Base-by-base conservation (phyloP, 2,888 invertebrate genomes). In the Athrips mouffetella region DNA sequence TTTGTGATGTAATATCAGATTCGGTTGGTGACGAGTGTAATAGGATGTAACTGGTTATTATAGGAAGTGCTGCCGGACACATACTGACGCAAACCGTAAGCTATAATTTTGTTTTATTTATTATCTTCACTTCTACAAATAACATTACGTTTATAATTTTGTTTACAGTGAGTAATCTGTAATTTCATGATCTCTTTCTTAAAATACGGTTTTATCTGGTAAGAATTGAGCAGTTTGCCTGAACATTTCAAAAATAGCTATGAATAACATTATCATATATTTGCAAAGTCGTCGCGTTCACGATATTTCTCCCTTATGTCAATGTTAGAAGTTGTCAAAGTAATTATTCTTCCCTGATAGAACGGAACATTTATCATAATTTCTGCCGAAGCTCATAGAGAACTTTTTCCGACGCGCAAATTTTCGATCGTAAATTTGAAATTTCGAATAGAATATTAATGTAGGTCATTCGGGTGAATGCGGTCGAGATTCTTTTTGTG, bases 281-380 rank as follows among this genome's bases (percentile, higher is more conserved):
- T 49, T 40, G 23, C 21, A 11, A 25, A 33, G 40, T 40, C 33
- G 33, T 23, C 39, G 42, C 45, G 8, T n/a, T 35, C 27, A 15
- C 46, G 20, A 46, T 30, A 45, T 35, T 42, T 33, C 20, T 40
- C 39, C 30, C 39, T 30, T 33, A 45, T 40, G 45, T 45, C 39
- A 46, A 46, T 40, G 27, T 27, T 8, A 39, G 10, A 45, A 30
- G 29, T 46, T 27, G 7, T 15, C 25, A 20, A 49, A 49, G 49
- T 50, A 46, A 50, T 50, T 42, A 50, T 46, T 41, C 41, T 25
- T 30, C 15, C 13, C 33, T 16, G 27, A 49, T 49, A 45, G 45
- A 39, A 29, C 45, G 27, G 7, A 2, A 41, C 51, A 61, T 58
- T 64, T 60, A 57, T 64, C 70, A 65, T 67, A 63, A 64, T 63